Base-by-base conservation (phyloP, 2,797 vertebrate genomes). In the Pempheris klunzingeri region DNA sequence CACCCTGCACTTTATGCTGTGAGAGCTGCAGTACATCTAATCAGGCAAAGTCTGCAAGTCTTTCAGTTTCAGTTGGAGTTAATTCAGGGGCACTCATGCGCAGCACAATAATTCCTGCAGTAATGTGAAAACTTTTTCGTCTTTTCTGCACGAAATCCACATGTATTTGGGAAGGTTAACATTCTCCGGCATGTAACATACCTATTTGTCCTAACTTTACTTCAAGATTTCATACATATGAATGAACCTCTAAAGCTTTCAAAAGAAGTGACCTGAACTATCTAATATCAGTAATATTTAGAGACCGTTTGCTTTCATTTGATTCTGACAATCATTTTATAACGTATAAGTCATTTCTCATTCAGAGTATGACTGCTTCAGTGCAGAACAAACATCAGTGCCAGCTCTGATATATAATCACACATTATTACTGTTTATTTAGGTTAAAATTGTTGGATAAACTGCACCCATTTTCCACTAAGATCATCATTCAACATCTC, bases 1-100 rank as follows among this genome's bases (percentile, higher is more conserved):
- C 46, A 26, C 54, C 5, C 13, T 44, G 52, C 38, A 3, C 67
- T 60, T 66, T 60, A 10, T 49, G 61, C 65, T 67, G 36, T 54
- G 17, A 61, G 55, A 74, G 53, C 74, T 46, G 3, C 17, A n/a
- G n/a, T n/a, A n/a, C n/a, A 62, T 76, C 46, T 70, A 80, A 87
- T 84, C 83, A 82, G 50, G 30, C 54, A 47, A 46, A 74, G 60
- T 72, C 20, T 52, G 32, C 30, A 28, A 15, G 41, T n/a, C 43
- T 77, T 46, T 18, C 10, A 47, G 58, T 41, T 55, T 41, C 84
- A 71, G 60, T 73, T 60, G 24, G 3, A 67, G 78, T 62, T 60
- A 43, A 63, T 67, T 68, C 57, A 22, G 39, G 44, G 58, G 36
- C 32, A 57, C 38, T 60, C 57, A 67, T 53, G 63, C 58, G 18